Evolutionary conservation across 1,140 invertebrate species (phyloP).

Genomic region (Diploscapter pachys): DNA sequence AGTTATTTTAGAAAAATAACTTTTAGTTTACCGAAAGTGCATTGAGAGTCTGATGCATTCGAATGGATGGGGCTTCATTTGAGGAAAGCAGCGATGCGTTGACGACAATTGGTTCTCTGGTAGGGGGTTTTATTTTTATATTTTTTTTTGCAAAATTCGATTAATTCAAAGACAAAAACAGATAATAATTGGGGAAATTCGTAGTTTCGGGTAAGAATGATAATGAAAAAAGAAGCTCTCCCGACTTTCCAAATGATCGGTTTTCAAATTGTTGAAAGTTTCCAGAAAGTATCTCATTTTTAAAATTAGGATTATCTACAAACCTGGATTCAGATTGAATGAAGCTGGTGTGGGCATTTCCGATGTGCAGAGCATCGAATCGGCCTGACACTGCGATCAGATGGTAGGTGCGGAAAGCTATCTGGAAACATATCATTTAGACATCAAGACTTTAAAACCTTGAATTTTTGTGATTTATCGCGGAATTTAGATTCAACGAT

Average conservation of each 20-base stretch:
- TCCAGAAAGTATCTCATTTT: neutral
- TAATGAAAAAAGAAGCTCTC: too few species aligned
- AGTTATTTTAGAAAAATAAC: too few species aligned
- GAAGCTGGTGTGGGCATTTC: neutral
- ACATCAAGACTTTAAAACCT: neutral
- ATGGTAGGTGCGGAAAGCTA: slow-evolving; percentile 30
- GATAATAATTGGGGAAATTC: too few species aligned
- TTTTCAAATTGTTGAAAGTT: too few species aligned
- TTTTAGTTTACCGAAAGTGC: too few species aligned
- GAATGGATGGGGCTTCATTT: too few species aligned
- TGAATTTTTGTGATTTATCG: neutral
- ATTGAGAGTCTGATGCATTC: too few species aligned
- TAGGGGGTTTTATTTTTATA: too few species aligned
- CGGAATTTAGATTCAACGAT: neutral
- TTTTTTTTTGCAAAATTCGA: too few species aligned
- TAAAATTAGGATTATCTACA: neutral
- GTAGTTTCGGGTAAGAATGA: too few species aligned
- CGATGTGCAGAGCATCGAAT: slow-evolving; percentile 24
- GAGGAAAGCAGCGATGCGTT: slow-evolving; percentile 4
- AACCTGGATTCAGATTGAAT: slow-evolving; percentile 2
- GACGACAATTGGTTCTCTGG: slow-evolving; percentile 26
- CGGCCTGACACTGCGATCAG: slow-evolving; percentile 22
- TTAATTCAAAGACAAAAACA: too few species aligned
- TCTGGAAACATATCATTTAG: neutral
- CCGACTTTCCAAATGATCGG: too few species aligned